Evolutionary conservation across 2,888 invertebrate genomes (phyloP).

Genomic region (Merodon equestris): DNA sequence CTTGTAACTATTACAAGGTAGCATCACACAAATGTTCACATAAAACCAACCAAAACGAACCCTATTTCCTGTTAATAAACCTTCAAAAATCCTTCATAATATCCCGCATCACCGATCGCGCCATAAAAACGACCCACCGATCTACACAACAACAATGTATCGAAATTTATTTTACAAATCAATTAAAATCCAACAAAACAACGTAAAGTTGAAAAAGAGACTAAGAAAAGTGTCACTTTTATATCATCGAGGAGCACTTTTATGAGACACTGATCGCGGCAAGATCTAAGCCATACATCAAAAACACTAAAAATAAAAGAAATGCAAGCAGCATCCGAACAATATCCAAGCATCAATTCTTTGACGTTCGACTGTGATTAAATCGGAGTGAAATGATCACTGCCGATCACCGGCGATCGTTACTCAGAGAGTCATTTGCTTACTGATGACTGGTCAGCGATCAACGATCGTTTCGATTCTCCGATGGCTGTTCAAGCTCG

Average conservation of each 20-base stretch:
- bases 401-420: conserved; percentile 5
- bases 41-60: conserved; percentile 15
- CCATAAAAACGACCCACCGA: conserved; percentile 12
- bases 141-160: neutral
- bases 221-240: conserved; percentile 62
- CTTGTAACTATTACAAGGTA: conserved; percentile 31
- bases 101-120: conserved; percentile 18
- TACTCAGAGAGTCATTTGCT: conserved; percentile 2
- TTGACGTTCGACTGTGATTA: conserved; percentile 36
- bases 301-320: conserved; percentile 10
- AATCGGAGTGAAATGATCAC: conserved; percentile 26
- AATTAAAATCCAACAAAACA: conserved; percentile 49
- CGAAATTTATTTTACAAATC: conserved; percentile 44
- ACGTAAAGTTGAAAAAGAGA: conserved; percentile 33
- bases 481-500: conserved; percentile 17
- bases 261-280: conserved; percentile 52
- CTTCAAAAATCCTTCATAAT: conserved; percentile 24
- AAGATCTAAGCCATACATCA: conserved; percentile 27
- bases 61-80: conserved; percentile 29
- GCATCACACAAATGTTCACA: conserved; percentile 43
- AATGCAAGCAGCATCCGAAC: conserved; percentile 3
- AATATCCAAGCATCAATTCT: conserved; percentile 16
- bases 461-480: conserved; percentile 18
- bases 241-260: conserved; percentile 59
- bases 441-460: conserved; percentile 17